Evolutionary conservation across 2,113 vertebrate genomes (phyloP).

Genomic region (Psettodes erumei): DNA sequence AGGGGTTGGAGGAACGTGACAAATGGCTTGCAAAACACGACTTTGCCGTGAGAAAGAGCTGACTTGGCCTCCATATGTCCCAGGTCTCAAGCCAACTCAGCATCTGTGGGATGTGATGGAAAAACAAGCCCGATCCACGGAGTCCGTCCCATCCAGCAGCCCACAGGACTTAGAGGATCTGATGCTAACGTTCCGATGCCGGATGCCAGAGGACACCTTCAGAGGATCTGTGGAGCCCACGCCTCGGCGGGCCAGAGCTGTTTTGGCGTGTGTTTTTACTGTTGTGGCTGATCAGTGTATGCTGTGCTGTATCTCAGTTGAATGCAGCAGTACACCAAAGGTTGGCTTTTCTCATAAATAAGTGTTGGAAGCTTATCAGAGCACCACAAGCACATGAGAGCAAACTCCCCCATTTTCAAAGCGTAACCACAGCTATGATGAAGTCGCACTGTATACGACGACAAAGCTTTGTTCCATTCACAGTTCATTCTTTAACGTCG

Average conservation of each 20-base stretch:
- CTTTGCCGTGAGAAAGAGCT: too few species aligned
- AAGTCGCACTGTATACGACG: background rate
- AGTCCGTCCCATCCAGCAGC: too few species aligned
- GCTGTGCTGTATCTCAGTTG: slow-evolving; percentile 29
- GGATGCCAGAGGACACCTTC: background rate
- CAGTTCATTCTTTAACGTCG: background rate
- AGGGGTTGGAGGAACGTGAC: too few species aligned
- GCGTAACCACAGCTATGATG: background rate
- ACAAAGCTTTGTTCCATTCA: background rate
- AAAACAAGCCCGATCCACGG: too few species aligned
- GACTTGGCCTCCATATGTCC: background rate
- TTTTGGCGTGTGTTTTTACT: background rate
- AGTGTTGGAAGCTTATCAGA: slow-evolving; percentile 7
- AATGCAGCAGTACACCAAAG: too few species aligned
- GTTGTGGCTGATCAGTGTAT: background rate
- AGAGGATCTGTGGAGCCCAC: background rate
- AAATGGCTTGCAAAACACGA: background rate
- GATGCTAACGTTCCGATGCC: too few species aligned
- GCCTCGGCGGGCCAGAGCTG: background rate
- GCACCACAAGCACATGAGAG: too few species aligned
- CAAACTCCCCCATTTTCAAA: background rate
- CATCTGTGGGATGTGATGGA: background rate
- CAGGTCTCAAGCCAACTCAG: background rate
- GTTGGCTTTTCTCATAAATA: too few species aligned
- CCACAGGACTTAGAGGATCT: too few species aligned